phyloP scores from a whole-genome alignment of 2,888 invertebrate genomes.

The Brachyopa scutellaris region DNA sequence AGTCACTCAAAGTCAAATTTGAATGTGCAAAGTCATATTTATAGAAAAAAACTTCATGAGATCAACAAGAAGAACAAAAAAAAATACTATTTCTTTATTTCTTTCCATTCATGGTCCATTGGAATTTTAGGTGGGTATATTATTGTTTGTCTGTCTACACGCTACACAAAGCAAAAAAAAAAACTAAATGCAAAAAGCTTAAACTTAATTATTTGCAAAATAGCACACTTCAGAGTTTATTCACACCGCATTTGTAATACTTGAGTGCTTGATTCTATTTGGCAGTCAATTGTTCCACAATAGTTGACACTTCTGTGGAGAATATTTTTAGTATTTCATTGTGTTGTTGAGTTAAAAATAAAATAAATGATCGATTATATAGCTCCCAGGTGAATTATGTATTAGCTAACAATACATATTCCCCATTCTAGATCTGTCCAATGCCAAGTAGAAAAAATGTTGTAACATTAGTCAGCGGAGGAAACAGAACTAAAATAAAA shows the following conservation, averaged over 20 bases:
- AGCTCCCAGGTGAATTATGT: not conserved
- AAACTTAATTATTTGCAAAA: constrained; percentile 1
- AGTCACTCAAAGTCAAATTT: constrained; percentile 28
- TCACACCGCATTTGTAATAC: not conserved
- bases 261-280: too few relatives aligned
- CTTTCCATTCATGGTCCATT: constrained; percentile 1
- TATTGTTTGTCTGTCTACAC: not conserved
- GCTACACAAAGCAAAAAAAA: too few relatives aligned
- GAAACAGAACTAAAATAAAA: not conserved
- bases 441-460: not conserved
- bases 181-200: not conserved
- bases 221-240: constrained; percentile 16
- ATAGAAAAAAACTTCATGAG: constrained; percentile 4
- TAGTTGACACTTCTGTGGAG: not conserved
- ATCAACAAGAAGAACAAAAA: not conserved
- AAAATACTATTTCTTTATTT: too few relatives aligned
- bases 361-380: constrained; percentile 13
- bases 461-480: not conserved
- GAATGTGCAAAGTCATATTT: constrained; percentile 11
- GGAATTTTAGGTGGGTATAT: not conserved
- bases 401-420: not conserved
- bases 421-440: too few relatives aligned
- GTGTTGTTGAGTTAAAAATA: not conserved
- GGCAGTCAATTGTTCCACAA: not conserved
- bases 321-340: not conserved